Percentiles rank a stretch among this genome's conserved stretches.
phyloP scores from a whole-genome alignment of 2,888 invertebrate species.

The Argynnis bischoffii region DNA sequence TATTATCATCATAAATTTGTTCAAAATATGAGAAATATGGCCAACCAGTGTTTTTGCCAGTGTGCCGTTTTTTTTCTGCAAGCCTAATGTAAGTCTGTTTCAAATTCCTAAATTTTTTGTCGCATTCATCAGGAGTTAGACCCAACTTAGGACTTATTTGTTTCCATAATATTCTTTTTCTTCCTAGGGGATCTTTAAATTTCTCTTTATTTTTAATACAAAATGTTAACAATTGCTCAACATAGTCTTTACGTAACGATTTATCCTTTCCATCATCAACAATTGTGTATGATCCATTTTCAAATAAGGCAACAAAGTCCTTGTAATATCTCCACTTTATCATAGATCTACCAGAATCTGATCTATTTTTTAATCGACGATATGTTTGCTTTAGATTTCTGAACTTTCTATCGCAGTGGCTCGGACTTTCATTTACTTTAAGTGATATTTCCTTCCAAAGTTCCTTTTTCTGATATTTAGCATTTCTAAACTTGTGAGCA shows the following conservation, averaged over 20 bases:
- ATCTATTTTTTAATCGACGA: slow-evolving; percentile 61
- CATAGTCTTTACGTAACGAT: slow-evolving; percentile 59
- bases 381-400: slow-evolving; percentile 74
- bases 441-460: slow-evolving; percentile 67
- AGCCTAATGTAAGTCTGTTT: slow-evolving; percentile 72
- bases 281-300: slow-evolving; percentile 39
- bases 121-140: slow-evolving; percentile 66
- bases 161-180: slow-evolving; percentile 68
- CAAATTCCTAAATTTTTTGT: slow-evolving; percentile 70
- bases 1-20: slow-evolving; percentile 63
- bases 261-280: slow-evolving; percentile 42
- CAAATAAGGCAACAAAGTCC: slow-evolving; percentile 67
- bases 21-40: slow-evolving; percentile 70
- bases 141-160: slow-evolving; percentile 59
- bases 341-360: slow-evolving; percentile 52
- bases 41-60: slow-evolving; percentile 65
- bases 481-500: slow-evolving; percentile 67
- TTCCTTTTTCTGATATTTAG: slow-evolving; percentile 69
- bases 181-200: slow-evolving; percentile 64
- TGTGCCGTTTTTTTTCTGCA: slow-evolving; percentile 56
- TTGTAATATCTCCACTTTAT: slow-evolving; percentile 72
- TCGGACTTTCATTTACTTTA: slow-evolving; percentile 58
- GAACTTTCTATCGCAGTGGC: slow-evolving; percentile 70
- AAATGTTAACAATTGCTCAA: slow-evolving; percentile 62
- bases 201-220: slow-evolving; percentile 67